These are phyloP conservation scores for Aramus guarauna DNA, from an alignment of 2,113 vertebrate genomes.

Conservation along the genomic window DNA sequence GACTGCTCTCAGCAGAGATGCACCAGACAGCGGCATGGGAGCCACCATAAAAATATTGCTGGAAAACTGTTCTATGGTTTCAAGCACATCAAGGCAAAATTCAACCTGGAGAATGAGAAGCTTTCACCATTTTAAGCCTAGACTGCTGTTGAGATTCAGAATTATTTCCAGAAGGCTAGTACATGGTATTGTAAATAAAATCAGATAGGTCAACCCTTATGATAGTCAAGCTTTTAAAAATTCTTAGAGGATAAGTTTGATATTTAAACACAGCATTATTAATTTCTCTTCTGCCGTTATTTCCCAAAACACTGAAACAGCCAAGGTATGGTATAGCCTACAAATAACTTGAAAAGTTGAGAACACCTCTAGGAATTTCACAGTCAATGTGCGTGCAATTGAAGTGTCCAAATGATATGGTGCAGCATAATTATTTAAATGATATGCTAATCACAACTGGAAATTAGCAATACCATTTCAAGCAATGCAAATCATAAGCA, in stretches of 20 bases:
- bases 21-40: not conserved
- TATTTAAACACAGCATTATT: not conserved
- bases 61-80: not conserved
- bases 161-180: not conserved
- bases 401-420: conserved; percentile 23
- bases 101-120: not conserved
- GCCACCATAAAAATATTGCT: rapidly evolving
- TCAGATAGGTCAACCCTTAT: not conserved
- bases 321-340: not conserved
- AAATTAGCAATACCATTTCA: conserved; percentile 60
- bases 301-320: not conserved
- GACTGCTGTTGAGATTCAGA: not conserved
- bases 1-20: not conserved
- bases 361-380: conserved; percentile 32
- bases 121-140: not conserved
- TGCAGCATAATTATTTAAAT: conserved; percentile 60
- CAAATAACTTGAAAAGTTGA: not conserved
- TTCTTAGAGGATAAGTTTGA: not conserved
- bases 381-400: conserved; percentile 5
- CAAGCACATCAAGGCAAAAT: not conserved
- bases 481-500: conserved; percentile 37
- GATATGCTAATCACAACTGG: conserved; percentile 20
- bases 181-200: not conserved
- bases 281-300: not conserved
- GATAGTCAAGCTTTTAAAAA: not conserved